Percentiles rank a stretch among this genome's conserved stretches.
Conservation (phyloP, 2,888 invertebrate species). For the Gisinianus flammeolus region DNA sequence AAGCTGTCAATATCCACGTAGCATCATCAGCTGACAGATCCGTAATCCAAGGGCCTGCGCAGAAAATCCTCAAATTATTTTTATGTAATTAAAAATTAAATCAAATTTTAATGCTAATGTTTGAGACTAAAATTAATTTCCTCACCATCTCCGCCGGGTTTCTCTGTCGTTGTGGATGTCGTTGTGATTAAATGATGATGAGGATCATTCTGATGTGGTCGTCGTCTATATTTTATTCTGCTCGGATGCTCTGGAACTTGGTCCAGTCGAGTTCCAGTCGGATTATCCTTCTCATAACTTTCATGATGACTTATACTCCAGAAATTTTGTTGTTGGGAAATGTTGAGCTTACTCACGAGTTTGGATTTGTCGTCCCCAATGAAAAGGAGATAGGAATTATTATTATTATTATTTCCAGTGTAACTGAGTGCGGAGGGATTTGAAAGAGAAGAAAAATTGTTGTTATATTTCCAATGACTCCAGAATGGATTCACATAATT, state of each 20-base stretch:
- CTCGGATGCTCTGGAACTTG: not conserved
- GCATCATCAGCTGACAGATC: constrained; percentile 56
- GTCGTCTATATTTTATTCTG: not conserved
- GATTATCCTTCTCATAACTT: not conserved
- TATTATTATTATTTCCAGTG: too few relatives aligned
- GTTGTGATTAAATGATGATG: too few relatives aligned
- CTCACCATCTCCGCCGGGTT: constrained; percentile 32
- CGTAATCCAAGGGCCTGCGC: constrained; percentile 48
- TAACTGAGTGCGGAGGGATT: not conserved
- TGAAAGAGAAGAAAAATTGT: not conserved
- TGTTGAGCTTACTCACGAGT: too few relatives aligned
- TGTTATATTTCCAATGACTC: too few relatives aligned
- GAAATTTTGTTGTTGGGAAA: not conserved
- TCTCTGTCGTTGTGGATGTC: constrained; percentile 43
- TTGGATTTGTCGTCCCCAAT: not conserved
- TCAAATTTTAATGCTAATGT: not conserved
- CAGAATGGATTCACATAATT: not conserved
- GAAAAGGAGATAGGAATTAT: not conserved
- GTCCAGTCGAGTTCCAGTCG: too few relatives aligned
- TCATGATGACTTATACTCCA: not conserved
- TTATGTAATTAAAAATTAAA: not conserved
- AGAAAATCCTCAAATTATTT: not conserved
- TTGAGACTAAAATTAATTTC: not conserved
- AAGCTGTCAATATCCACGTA: constrained; percentile 58
- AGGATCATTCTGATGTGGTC: not conserved